phyloP scores from a whole-genome alignment of 2,113 vertebrate species.

The Pica pica region DNA sequence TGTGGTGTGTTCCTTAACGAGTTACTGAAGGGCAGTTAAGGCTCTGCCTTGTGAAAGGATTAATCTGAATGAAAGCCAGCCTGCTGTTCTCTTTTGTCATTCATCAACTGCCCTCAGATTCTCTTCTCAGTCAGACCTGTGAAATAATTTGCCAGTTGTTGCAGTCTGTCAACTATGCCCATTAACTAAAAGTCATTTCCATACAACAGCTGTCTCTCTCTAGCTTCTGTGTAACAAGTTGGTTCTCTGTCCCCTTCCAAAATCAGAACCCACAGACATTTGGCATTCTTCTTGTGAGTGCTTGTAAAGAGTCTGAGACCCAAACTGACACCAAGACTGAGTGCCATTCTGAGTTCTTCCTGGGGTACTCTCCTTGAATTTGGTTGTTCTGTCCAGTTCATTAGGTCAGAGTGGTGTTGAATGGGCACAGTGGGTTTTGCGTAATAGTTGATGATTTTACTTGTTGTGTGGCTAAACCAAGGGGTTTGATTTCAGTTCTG shows the following conservation, averaged over 20 bases:
- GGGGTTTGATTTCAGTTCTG: neutral
- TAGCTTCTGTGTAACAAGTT: neutral
- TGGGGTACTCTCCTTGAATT: neutral
- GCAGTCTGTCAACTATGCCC: slow-evolving; percentile 3
- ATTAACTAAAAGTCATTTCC: slow-evolving; percentile 20
- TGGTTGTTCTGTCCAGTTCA: neutral
- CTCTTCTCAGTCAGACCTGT: neutral
- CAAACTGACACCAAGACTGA: neutral
- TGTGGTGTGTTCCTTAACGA: neutral
- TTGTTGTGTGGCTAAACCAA: neutral
- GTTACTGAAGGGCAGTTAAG: neutral
- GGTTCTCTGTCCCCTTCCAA: neutral
- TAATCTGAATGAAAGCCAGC: slow-evolving; percentile 23
- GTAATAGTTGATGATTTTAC: neutral
- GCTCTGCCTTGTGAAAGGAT: neutral
- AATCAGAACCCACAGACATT: neutral
- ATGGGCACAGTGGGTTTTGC: neutral
- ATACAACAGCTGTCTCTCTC: slow-evolving; percentile 20
- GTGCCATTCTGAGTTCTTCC: neutral
- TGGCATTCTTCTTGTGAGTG: neutral
- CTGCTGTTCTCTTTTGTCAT: slow-evolving; percentile 49
- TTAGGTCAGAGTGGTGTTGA: neutral
- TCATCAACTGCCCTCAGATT: slow-evolving; percentile 32
- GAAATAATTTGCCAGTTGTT: slow-evolving; percentile 57
- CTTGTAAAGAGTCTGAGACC: neutral